These are phyloP conservation scores for Gallirallus australis DNA, from an alignment of 2,797 vertebrate genomes.

Conservation along the genomic window DNA sequence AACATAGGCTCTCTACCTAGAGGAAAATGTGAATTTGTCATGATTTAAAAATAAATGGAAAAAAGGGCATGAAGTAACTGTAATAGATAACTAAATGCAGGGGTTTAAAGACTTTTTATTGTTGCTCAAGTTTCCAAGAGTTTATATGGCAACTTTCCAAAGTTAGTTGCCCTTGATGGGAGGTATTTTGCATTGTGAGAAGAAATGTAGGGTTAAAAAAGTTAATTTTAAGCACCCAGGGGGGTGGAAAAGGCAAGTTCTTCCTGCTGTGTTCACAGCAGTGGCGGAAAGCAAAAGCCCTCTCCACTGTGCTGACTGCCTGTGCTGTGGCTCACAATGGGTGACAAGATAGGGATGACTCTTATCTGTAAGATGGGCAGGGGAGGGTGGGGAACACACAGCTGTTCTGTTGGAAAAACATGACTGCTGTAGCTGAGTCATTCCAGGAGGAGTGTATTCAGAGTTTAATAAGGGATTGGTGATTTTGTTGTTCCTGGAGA, in stretches of 20 bases:
- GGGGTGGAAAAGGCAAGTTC: not conserved
- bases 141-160: not conserved
- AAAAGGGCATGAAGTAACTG: not conserved
- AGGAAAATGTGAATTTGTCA: not conserved
- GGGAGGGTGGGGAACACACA: not conserved
- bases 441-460: not conserved
- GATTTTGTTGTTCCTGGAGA: not conserved
- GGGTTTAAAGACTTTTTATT: not conserved
- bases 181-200: not conserved
- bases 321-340: not conserved
- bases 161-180: not conserved
- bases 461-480: not conserved
- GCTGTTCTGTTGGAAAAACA: not conserved
- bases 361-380: not conserved
- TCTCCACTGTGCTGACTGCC: not conserved
- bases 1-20: not conserved
- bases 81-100: not conserved
- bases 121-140: not conserved
- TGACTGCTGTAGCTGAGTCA: not conserved
- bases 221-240: not conserved
- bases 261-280: not conserved
- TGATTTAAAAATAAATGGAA: not conserved
- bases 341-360: not conserved
- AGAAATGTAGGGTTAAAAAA: not conserved
- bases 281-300: not conserved